Conservation (phyloP, 2,888 invertebrate genomes). For the Megalurothrips usitatus region DNA sequence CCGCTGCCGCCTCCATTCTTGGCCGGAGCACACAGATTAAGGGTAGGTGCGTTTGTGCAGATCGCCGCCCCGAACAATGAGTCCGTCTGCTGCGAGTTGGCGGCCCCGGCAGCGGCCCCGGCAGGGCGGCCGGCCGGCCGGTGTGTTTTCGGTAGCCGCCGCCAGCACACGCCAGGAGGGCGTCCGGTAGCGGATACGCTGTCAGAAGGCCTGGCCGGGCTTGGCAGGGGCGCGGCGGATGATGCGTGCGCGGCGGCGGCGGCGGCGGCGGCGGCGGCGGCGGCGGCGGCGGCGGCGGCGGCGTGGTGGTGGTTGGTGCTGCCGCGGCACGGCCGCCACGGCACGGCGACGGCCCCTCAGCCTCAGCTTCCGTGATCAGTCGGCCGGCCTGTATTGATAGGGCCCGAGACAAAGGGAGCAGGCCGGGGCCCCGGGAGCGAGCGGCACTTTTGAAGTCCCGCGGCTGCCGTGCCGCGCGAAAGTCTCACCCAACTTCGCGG, state of each 20-base stretch:
- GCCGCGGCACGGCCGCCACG: too few species aligned
- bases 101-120: too few species aligned
- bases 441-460: too few species aligned
- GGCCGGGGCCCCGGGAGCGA: too few species aligned
- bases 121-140: neutral
- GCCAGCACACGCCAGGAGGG: neutral
- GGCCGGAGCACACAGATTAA: neutral
- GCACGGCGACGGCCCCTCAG: too few species aligned
- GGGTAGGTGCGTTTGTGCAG: neutral
- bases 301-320: too few species aligned
- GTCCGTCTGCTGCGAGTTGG: neutral
- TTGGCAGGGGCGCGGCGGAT: neutral
- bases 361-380: too few species aligned
- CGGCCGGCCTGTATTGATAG: too few species aligned
- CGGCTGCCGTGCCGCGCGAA: too few species aligned
- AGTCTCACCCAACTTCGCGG: too few species aligned
- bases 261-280: neutral
- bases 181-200: neutral
- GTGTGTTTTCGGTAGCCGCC: slow-evolving; percentile 6
- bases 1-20: too few species aligned
- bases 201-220: slow-evolving; percentile 4
- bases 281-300: neutral
- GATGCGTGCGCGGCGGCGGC: neutral
- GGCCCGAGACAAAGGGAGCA: too few species aligned
- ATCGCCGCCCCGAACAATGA: neutral